These are phyloP conservation scores for Pogonocherus hispidulus DNA, from an alignment of 2,888 invertebrate species.

Conservation along the genomic window DNA sequence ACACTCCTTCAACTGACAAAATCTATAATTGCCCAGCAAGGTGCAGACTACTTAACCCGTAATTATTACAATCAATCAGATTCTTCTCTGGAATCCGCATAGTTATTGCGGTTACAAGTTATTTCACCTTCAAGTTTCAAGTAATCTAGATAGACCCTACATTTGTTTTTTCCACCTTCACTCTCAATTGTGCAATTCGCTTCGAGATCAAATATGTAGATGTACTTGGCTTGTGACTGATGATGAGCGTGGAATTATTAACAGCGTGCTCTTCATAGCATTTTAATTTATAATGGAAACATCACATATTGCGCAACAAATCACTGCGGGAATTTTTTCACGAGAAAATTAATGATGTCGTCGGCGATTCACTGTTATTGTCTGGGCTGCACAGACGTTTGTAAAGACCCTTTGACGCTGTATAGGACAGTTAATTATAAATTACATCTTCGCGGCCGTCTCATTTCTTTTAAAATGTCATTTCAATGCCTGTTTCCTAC, in stretches of 20 bases:
- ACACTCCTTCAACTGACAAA: neutral
- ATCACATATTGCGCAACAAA: neutral
- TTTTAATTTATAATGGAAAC: neutral
- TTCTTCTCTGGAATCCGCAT: neutral
- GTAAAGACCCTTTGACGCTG: too few species aligned
- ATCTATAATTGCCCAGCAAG: neutral
- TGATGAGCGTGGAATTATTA: constrained; percentile 10
- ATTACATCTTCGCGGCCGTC: too few species aligned
- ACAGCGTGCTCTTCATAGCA: neutral
- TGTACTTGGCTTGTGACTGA: constrained; percentile 14
- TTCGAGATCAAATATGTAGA: constrained; percentile 4
- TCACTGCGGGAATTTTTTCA: too few species aligned
- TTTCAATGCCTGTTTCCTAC: too few species aligned
- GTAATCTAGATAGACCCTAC: constrained; percentile 3
- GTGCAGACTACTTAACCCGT: neutral
- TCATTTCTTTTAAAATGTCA: too few species aligned
- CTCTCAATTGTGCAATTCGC: constrained; percentile 2
- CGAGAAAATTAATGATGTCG: neutral
- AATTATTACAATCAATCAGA: neutral
- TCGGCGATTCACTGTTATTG: too few species aligned
- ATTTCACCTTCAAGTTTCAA: constrained; percentile 10
- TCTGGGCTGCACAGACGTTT: too few species aligned
- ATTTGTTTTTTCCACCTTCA: constrained; percentile 15
- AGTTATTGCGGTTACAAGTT: neutral
- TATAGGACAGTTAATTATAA: too few species aligned